These are phyloP conservation scores for Festucalex cinctus DNA, from an alignment of 2,113 vertebrate species.

Conservation along the genomic window DNA sequence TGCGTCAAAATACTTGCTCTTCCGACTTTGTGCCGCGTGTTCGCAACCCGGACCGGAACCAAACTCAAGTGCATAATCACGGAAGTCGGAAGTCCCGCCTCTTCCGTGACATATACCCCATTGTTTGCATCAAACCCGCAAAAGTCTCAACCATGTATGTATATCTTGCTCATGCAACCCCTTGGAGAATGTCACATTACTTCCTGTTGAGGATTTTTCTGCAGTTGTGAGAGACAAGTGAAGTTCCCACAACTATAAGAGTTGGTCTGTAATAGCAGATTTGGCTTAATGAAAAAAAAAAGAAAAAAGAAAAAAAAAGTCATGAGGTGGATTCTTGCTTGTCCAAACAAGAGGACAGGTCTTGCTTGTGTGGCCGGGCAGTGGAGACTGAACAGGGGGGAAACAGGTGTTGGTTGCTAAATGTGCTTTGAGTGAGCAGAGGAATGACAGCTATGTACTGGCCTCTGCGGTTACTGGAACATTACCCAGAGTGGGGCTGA, in stretches of 20 bases:
- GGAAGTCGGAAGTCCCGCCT: too few species aligned
- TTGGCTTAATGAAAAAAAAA: too few species aligned
- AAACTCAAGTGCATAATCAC: too few species aligned
- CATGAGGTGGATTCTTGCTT: slow-evolving; percentile 21
- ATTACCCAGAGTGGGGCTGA: slow-evolving; percentile 53
- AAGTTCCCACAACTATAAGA: slow-evolving; percentile 7
- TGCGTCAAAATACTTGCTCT: too few species aligned
- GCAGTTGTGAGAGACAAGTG: background rate
- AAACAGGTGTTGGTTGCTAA: slow-evolving; percentile 86
- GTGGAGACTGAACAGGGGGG: slow-evolving; percentile 42
- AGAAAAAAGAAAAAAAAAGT: slow-evolving; percentile 25
- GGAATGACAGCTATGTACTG: slow-evolving; percentile 82
- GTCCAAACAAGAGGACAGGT: slow-evolving; percentile 29
- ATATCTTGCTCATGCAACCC: background rate
- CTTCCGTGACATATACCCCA: background rate
- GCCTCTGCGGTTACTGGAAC: slow-evolving; percentile 71
- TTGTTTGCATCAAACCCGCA: background rate
- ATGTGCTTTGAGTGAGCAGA: slow-evolving; percentile 81
- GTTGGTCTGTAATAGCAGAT: slow-evolving; percentile 30
- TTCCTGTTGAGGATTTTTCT: slow-evolving; percentile 6
- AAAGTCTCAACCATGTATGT: background rate
- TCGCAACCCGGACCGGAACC: too few species aligned
- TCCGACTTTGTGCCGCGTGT: too few species aligned
- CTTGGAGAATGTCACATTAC: slow-evolving; percentile 5
- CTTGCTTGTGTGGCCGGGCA: background rate